phyloP scores from a whole-genome alignment of 2,797 vertebrate genomes.

The Smutsia temminckii region DNA sequence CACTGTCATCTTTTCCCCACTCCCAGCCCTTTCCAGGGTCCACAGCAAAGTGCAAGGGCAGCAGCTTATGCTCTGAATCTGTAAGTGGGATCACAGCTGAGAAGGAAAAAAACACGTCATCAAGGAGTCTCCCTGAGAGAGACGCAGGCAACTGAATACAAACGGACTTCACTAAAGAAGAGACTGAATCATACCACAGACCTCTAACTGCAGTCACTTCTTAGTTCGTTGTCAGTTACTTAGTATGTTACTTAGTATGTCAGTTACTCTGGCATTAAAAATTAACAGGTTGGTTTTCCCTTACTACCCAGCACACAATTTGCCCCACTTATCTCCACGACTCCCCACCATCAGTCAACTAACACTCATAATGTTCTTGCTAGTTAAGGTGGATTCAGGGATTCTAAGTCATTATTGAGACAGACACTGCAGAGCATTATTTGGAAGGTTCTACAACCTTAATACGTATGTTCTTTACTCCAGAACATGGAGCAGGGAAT shows the following conservation, averaged over 20 bases:
- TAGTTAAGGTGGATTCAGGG: background rate
- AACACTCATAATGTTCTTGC: background rate
- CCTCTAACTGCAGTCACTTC: background rate
- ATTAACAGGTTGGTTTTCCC: background rate
- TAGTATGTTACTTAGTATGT: background rate
- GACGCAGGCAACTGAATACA: background rate
- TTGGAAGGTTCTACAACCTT: background rate
- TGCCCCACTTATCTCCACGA: background rate
- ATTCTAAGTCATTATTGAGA: background rate
- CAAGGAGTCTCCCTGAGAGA: background rate
- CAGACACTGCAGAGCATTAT: background rate
- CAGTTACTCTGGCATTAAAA: background rate
- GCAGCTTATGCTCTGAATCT: constrained; percentile 96
- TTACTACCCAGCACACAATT: background rate
- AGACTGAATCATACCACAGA: background rate
- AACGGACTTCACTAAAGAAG: background rate
- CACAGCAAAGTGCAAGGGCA: constrained; percentile 96
- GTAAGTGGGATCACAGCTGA: constrained; percentile 97
- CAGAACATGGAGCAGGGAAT: background rate
- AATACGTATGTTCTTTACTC: background rate
- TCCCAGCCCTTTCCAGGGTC: constrained; percentile 97
- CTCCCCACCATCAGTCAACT: background rate
- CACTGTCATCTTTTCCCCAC: constrained; percentile 94
- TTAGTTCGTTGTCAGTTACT: background rate
- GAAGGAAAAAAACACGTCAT: background rate